Percentiles rank a stretch among this genome's conserved stretches.
These are phyloP conservation scores for Drosophila macrothrix DNA, from an alignment of 2,888 invertebrate genomes.

Conservation along the genomic window DNA sequence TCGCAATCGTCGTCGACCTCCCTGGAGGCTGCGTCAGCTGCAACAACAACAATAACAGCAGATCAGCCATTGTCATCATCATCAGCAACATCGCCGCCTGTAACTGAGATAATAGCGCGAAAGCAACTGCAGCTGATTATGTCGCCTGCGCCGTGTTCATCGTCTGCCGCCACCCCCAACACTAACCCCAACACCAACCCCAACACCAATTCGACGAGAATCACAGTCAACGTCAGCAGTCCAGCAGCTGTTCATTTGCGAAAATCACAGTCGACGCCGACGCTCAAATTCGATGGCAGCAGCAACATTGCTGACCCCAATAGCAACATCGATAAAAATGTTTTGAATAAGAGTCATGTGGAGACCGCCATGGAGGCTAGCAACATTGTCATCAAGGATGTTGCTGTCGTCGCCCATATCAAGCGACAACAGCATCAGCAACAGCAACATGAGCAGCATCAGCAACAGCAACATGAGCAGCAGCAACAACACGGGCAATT, in stretches of 20 bases:
- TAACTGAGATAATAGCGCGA: constrained; percentile 18
- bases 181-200: background rate
- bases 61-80: constrained; percentile 3
- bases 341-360: constrained; percentile 19
- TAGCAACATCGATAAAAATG: constrained; percentile 30
- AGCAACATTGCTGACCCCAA: constrained; percentile 36
- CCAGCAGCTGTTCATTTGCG: constrained; percentile 48
- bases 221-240: constrained; percentile 70
- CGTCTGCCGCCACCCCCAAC: constrained; percentile 32
- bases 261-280: constrained; percentile 75
- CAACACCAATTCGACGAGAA: constrained; percentile 40
- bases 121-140: constrained; percentile 63
- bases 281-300: constrained; percentile 51
- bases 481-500: constrained; percentile 53
- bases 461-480: constrained; percentile 23
- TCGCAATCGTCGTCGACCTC: constrained; percentile 53
- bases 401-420: constrained; percentile 48
- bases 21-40: constrained; percentile 50
- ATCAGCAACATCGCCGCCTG: constrained; percentile 40
- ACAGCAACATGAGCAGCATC: constrained; percentile 26
- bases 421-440: constrained; percentile 38
- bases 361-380: constrained; percentile 47
- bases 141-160: constrained; percentile 49
- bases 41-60: constrained; percentile 37
- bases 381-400: constrained; percentile 48